Conservation (phyloP, 2,113 vertebrate genomes). For the Microtus pennsylvanicus region DNA sequence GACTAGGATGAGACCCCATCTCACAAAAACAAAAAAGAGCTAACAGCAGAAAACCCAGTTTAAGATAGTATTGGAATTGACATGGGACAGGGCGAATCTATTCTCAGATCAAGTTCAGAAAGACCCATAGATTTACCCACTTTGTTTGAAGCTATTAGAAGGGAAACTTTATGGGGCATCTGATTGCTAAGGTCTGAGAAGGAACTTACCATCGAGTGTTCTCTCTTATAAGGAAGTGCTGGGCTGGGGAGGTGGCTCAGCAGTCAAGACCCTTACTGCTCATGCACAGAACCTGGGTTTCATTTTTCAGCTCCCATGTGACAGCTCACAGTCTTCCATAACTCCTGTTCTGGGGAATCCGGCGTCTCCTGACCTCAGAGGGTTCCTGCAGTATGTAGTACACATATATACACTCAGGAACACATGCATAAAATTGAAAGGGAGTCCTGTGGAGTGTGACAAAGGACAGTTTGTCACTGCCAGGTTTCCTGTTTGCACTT, state of each 20-base stretch:
- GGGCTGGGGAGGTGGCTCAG: neutral
- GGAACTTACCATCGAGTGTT: neutral
- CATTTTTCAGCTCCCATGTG: neutral
- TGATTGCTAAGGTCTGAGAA: conserved; percentile 32
- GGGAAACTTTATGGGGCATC: neutral
- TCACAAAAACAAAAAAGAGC: neutral
- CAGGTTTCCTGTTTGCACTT: neutral
- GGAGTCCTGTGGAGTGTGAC: neutral
- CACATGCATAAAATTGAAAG: neutral
- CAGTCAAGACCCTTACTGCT: neutral
- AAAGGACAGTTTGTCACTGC: neutral
- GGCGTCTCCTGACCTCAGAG: neutral
- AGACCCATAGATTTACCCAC: neutral
- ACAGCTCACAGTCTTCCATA: neutral
- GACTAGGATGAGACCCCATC: neutral
- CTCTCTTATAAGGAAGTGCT: conserved; percentile 8
- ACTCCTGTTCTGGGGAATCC: neutral
- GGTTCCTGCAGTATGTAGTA: neutral
- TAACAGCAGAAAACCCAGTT: neutral
- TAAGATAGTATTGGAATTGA: neutral
- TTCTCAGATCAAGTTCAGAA: conserved; percentile 12
- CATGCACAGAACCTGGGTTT: neutral
- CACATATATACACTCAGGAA: neutral
- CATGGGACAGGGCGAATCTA: neutral
- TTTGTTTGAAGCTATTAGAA: neutral